A percentile compares a stretch with the other conserved stretches of the same genome.
Conservation (phyloP, 2,888 invertebrate genomes). For the Drosophila eohydei region DNA sequence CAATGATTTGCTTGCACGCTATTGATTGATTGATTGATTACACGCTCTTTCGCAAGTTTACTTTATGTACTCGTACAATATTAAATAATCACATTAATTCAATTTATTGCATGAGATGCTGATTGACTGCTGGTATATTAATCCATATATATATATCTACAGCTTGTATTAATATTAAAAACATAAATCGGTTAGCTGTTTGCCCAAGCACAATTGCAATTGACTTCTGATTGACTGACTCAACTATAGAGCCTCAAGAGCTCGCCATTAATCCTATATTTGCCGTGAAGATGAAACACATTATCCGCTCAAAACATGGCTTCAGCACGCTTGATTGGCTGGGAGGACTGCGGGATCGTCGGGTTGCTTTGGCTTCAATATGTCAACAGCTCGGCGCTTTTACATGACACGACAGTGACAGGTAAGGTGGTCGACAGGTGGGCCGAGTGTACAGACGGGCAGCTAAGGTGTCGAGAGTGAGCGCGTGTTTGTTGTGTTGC, state of each 20-base stretch:
- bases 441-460: neutral
- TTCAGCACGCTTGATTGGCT: constrained; percentile 6
- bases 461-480: neutral
- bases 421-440: neutral
- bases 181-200: neutral
- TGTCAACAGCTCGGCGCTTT: constrained; percentile 28
- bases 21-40: neutral
- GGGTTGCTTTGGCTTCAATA: constrained; percentile 19
- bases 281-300: neutral
- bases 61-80: neutral
- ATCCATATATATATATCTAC: too few species aligned
- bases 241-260: neutral
- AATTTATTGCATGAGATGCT: too few species aligned
- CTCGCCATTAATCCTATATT: neutral
- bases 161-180: neutral
- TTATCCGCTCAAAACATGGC: neutral
- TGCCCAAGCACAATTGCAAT: neutral
- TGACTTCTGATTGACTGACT: neutral
- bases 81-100: neutral
- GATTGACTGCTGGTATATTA: too few species aligned
- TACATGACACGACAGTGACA: constrained; percentile 36
- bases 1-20: neutral
- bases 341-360: neutral
- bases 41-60: too few species aligned
- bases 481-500: constrained; percentile 3